Base-by-base conservation (phyloP, 2,113 vertebrate genomes). In the Setophaga petechia region DNA sequence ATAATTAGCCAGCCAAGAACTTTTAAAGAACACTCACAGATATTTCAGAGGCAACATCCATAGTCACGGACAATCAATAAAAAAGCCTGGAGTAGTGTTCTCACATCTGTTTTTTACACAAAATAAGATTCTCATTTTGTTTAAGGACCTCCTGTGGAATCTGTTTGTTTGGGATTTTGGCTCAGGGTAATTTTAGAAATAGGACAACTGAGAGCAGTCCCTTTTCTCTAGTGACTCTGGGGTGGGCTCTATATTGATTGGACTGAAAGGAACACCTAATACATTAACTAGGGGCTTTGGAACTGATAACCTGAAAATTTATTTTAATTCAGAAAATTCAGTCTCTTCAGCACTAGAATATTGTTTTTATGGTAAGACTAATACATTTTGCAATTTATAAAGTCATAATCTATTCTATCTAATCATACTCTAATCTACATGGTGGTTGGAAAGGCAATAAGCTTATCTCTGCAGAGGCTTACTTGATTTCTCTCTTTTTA, bases 11-110 rank as follows among this genome's bases (percentile, higher is more conserved):
- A 75, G 28, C 4, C 20, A 66, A 78, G 46, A 39, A 7, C 13
- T 54, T 66, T 62, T 66, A 31, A 90, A 66, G 27, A 71, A 21
- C 23, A n/a, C 7, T 68, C 23, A 15, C 21, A 37, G 23, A 28
- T 74, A 63, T 28, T 76, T 76, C 31, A 55, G 39, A 13, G n/a
- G 7, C 6, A 41, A 15, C 14, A 19, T 65, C 39, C 11, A 27
- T 2, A 22, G 30, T 31, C 68, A 59, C 0, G 2, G 20, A 8
- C 18, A 20, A 80, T 31, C 1, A 0, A 43, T 57, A 17, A 67
- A 83, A 69, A 58, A 62, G 4, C 3, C 25, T 71, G 10, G n/a
- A 61, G 35, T 6, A 39, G 8, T 49, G 12, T 58, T 87, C 37
- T 54, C 57, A n/a, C 9, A 17, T 31, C 9, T 44, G 3, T 77